phyloP scores from a whole-genome alignment of 2,797 vertebrate species.

The Pseudochirops corinnae region DNA sequence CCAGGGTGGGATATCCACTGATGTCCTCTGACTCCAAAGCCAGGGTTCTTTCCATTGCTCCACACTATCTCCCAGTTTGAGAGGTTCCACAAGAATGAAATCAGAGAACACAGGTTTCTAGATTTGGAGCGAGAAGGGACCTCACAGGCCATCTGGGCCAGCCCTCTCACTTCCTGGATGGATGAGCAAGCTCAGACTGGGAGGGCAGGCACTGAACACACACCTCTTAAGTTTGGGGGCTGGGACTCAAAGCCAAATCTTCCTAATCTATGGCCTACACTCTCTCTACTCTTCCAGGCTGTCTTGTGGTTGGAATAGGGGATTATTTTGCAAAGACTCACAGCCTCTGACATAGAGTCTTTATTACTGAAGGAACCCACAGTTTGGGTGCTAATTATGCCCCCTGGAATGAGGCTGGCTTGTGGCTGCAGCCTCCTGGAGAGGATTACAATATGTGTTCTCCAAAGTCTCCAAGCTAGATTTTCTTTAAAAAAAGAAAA shows the following conservation, averaged over 20 bases:
- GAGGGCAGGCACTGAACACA: not conserved
- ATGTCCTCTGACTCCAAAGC: not conserved
- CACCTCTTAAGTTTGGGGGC: not conserved
- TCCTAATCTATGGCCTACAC: not conserved
- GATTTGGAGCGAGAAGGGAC: not conserved
- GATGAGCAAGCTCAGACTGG: not conserved
- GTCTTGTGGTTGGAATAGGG: slow-evolving; percentile 55
- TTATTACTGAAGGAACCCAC: slow-evolving; percentile 71
- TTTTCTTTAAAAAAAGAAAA: slow-evolving; percentile 6
- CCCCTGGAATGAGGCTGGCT: slow-evolving; percentile 41
- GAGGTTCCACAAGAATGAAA: not conserved
- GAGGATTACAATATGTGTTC: slow-evolving; percentile 69
- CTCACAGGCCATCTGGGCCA: not conserved
- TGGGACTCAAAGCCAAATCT: not conserved
- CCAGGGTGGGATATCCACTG: not conserved
- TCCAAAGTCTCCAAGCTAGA: slow-evolving; percentile 68
- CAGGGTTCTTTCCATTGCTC: not conserved
- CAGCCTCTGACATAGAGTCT: slow-evolving; percentile 69
- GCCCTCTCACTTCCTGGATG: not conserved
- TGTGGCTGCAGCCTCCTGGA: slow-evolving; percentile 46
- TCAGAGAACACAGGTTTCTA: not conserved
- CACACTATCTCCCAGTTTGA: not conserved
- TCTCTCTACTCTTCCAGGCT: slow-evolving; percentile 62
- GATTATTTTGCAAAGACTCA: slow-evolving; percentile 42
- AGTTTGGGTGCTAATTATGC: slow-evolving; percentile 73